These are phyloP conservation scores for Nibea albiflora DNA, from an alignment of 2,113 vertebrate genomes.

Conservation along the genomic window DNA sequence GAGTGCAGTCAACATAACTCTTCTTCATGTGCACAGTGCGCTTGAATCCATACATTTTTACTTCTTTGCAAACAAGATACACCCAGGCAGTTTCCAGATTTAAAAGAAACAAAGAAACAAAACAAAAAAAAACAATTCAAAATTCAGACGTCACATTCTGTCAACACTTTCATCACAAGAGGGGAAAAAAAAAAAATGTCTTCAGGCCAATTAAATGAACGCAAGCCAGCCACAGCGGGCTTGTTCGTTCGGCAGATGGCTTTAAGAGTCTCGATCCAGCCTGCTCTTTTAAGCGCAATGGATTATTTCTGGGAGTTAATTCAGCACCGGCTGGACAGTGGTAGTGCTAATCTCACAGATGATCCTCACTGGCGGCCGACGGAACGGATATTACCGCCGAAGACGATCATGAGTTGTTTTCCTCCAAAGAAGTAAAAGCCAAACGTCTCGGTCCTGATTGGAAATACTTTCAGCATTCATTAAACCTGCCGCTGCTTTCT, in stretches of 20 bases:
- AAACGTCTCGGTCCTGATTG: background rate
- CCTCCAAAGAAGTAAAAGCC: background rate
- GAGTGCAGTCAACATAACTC: background rate
- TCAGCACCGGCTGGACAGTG: conserved; percentile 46
- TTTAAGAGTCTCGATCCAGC: conserved; percentile 29
- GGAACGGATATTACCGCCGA: background rate
- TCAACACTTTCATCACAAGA: conserved; percentile 24
- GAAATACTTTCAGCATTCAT: conserved; percentile 1
- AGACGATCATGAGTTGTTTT: background rate
- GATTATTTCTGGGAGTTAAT: conserved; percentile 30
- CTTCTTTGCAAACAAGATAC: background rate
- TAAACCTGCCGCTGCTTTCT: conserved; percentile 19
- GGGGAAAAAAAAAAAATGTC: background rate
- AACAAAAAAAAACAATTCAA: background rate
- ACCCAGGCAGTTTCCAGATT: background rate
- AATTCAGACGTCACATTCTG: background rate
- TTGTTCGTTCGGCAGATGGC: conserved; percentile 50
- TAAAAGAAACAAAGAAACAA: background rate
- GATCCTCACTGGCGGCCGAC: background rate
- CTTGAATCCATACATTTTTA: background rate
- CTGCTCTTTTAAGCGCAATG: conserved; percentile 23
- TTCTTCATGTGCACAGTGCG: background rate
- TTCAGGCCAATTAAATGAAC: conserved; percentile 32
- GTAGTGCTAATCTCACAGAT: conserved; percentile 25
- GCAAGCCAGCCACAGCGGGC: conserved; percentile 8